These are phyloP conservation scores for Pseudomyrmex pallidus DNA, from an alignment of 1,140 invertebrate genomes.

Conservation along the genomic window DNA sequence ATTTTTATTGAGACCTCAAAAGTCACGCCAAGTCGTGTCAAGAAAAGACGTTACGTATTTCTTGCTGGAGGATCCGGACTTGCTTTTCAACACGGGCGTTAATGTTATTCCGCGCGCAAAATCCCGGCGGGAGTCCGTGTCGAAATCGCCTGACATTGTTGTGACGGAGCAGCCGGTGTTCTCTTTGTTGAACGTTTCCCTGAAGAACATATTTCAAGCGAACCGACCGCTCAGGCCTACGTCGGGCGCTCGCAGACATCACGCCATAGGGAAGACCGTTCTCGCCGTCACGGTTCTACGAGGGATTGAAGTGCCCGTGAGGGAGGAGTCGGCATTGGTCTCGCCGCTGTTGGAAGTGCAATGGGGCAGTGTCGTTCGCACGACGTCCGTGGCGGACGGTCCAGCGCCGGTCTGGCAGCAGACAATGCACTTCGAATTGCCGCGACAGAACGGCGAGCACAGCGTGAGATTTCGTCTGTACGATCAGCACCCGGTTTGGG, in stretches of 20 bases:
- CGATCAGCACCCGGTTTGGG: constrained; percentile 84
- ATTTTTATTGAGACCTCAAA: constrained; percentile 65
- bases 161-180: constrained; percentile 78
- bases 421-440: constrained; percentile 80
- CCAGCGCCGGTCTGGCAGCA: constrained; percentile 83
- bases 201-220: constrained; percentile 77
- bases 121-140: background rate
- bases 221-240: constrained; percentile 73
- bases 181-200: constrained; percentile 77
- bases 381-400: constrained; percentile 78
- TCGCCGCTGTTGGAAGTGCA: constrained; percentile 82
- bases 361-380: constrained; percentile 77
- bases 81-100: constrained; percentile 61
- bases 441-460: constrained; percentile 74
- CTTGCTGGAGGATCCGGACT: constrained; percentile 71
- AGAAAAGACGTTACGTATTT: constrained; percentile 76
- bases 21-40: background rate
- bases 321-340: constrained; percentile 82
- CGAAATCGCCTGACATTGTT: constrained; percentile 75
- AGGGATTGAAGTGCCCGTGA: constrained; percentile 82
- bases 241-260: constrained; percentile 64
- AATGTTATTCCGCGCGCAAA: constrained; percentile 18
- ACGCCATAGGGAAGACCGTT: constrained; percentile 74
- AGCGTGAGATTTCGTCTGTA: constrained; percentile 80
- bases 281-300: constrained; percentile 79